Conservation (phyloP, 2,888 invertebrate genomes). For the Micoletzkya japonica region DNA sequence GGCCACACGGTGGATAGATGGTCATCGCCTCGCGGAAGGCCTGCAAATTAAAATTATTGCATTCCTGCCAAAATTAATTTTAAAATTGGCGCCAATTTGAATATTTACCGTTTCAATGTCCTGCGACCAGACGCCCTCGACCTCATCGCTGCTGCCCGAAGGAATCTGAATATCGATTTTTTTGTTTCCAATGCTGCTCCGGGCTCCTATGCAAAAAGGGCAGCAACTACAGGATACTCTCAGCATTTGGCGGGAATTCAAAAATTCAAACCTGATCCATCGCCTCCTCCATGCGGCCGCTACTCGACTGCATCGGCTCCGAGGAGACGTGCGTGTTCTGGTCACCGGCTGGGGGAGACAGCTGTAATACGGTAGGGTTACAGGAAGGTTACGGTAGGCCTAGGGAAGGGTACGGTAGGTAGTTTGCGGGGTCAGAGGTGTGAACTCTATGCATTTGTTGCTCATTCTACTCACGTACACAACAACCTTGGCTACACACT, state of each 20-base stretch:
- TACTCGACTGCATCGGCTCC: conserved; percentile 5
- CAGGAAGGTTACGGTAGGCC: no score
- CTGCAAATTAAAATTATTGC: conserved; percentile 19
- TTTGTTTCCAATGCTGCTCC: no score
- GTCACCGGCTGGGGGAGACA: conserved; percentile 4
- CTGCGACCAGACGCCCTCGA: conserved; percentile 98
- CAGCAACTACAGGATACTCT: no score
- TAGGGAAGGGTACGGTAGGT: background rate
- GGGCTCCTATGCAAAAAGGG: no score
- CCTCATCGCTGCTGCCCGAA: conserved; percentile 19
- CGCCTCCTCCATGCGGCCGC: conserved; percentile 4
- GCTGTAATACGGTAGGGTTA: background rate
- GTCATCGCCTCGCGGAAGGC: conserved; percentile 96
- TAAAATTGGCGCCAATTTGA: no score
- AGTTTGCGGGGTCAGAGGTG: background rate
- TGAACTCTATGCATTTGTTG: no score
- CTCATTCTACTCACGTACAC: no score
- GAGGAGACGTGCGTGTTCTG: background rate
- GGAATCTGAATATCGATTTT: conserved; percentile 6
- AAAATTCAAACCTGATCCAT: conserved; percentile 7
- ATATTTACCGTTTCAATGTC: conserved; percentile 94
- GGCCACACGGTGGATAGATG: conserved; percentile 98
- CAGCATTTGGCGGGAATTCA: no score
- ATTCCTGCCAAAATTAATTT: no score
- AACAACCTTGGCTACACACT: no score